Evolutionary conservation across 2,797 vertebrate genomes (phyloP).

Genomic region (Rousettus madagascariensis): DNA sequence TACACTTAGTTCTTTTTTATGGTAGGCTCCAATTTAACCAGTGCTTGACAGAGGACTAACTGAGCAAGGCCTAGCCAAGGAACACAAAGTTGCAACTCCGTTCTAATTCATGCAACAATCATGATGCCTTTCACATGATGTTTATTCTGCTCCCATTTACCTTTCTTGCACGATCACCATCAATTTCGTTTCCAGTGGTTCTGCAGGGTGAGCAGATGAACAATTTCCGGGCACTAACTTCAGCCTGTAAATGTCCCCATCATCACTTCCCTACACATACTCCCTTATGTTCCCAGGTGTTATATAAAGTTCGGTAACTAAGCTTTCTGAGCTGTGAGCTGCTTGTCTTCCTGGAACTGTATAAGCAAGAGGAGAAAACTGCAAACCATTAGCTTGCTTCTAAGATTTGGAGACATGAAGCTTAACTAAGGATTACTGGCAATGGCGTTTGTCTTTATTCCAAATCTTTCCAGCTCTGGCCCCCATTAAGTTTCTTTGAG

Average conservation of each 20-base stretch:
- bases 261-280: conserved; percentile 16
- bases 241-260: conserved; percentile 60
- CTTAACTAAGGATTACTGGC: conserved; percentile 54
- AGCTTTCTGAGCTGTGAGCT: conserved; percentile 13
- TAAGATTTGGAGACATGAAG: conserved; percentile 44
- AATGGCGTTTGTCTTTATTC: conserved; percentile 60
- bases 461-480: conserved; percentile 61
- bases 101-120: conserved; percentile 72
- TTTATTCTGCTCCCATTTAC: conserved; percentile 54
- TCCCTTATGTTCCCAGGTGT: conserved; percentile 62
- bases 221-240: conserved; percentile 59
- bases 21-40: conserved; percentile 38
- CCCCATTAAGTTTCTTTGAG: conserved; percentile 52
- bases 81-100: background rate
- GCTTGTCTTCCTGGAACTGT: conserved; percentile 68
- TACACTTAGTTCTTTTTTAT: conserved; percentile 69
- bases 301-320: conserved; percentile 64
- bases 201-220: conserved; percentile 45
- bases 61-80: conserved; percentile 56
- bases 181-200: conserved; percentile 51
- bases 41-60: conserved; percentile 54
- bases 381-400: conserved; percentile 48
- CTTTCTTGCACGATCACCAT: conserved; percentile 54
- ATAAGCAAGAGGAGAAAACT: background rate
- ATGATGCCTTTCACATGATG: conserved; percentile 50